phyloP scores from a whole-genome alignment of 2,113 vertebrate genomes.

The Smithornis capensis region DNA sequence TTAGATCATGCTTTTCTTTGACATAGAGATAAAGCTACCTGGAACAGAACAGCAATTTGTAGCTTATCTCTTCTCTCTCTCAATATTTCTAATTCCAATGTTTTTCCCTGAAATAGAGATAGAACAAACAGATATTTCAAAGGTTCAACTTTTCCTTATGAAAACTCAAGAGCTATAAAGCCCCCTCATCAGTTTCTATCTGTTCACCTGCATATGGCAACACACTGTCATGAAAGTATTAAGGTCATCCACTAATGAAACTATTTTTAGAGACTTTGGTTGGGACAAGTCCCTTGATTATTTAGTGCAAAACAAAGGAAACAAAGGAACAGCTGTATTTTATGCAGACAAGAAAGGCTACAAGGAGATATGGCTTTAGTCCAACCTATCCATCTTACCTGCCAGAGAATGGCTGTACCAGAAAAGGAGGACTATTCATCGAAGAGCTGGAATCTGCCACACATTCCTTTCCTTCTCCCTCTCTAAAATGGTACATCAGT shows the following conservation, averaged over 20 bases:
- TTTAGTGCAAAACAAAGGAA: not conserved
- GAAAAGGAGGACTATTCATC: not conserved
- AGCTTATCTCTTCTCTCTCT: not conserved
- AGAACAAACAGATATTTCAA: not conserved
- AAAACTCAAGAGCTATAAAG: not conserved
- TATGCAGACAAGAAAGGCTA: not conserved
- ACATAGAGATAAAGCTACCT: not conserved
- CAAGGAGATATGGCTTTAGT: not conserved
- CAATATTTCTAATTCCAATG: not conserved
- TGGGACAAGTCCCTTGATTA: rapidly evolving
- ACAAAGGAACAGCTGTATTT: not conserved
- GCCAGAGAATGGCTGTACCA: not conserved
- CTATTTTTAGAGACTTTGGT: not conserved
- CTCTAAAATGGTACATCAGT: not conserved
- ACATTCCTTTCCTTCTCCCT: rapidly evolving
- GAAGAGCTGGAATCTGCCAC: not conserved
- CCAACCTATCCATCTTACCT: not conserved
- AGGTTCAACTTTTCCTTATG: not conserved
- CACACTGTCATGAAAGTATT: not conserved
- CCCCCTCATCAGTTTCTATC: not conserved
- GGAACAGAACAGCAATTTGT: not conserved
- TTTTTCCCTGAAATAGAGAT: not conserved
- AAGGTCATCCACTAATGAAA: not conserved
- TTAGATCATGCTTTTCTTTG: not conserved
- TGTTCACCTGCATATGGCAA: not conserved